A percentile compares a stretch with the other conserved stretches of the same genome.
Evolutionary conservation across 2,113 vertebrate species (phyloP).

Genomic region (Fregata magnificens): DNA sequence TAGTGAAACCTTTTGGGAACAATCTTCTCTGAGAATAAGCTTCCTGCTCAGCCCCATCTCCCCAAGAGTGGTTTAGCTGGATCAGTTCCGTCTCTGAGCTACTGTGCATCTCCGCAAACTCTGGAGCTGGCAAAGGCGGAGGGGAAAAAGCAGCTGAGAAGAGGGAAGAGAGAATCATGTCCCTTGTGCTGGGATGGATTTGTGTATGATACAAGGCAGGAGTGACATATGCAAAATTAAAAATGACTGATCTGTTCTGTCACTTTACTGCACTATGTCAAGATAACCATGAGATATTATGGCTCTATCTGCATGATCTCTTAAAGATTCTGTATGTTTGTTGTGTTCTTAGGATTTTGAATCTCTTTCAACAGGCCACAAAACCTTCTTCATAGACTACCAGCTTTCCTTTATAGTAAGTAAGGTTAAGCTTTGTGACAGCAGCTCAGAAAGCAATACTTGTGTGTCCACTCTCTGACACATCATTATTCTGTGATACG

Average conservation of each 20-base stretch:
- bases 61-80: neutral
- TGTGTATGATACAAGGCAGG: neutral
- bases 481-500: slow-evolving; percentile 3
- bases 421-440: neutral
- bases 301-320: neutral
- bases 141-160: neutral
- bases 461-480: neutral
- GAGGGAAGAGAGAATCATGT: accelerated
- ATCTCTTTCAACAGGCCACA: neutral
- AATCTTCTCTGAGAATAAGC: neutral
- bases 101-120: neutral
- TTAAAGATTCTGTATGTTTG: neutral
- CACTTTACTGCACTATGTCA: neutral
- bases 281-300: neutral
- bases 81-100: neutral
- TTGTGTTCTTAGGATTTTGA: neutral
- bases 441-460: neutral
- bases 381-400: neutral
- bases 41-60: neutral
- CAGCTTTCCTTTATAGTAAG: neutral
- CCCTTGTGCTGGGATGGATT: neutral
- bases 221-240: neutral
- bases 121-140: neutral
- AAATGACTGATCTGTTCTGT: neutral
- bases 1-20: neutral